phyloP scores from a whole-genome alignment of 2,113 vertebrate genomes.

The Myiozetetes cayanensis region DNA sequence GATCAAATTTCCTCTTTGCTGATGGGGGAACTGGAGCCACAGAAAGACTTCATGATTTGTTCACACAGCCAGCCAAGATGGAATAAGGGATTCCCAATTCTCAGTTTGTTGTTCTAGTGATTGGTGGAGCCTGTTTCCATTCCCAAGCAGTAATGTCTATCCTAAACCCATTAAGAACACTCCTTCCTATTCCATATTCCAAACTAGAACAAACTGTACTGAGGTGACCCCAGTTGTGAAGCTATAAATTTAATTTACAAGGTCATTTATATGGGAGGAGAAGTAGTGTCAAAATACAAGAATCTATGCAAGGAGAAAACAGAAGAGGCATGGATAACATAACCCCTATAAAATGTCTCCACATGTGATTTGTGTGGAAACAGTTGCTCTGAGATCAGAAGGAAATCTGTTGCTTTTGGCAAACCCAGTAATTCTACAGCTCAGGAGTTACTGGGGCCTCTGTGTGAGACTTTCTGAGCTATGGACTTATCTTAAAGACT shows the following conservation, averaged over 20 bases:
- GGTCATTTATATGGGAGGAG: conserved; percentile 54
- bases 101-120: conserved; percentile 33
- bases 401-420: conserved; percentile 60
- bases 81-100: conserved; percentile 49
- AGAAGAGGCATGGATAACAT: conserved; percentile 58
- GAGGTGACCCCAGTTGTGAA: conserved; percentile 32
- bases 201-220: conserved; percentile 50
- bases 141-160: conserved; percentile 6
- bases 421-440: conserved; percentile 12
- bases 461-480: conserved; percentile 38
- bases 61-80: not conserved
- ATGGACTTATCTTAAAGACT: conserved; percentile 34
- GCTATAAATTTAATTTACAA: conserved; percentile 58
- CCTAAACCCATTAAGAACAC: conserved; percentile 16
- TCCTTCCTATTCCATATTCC: conserved; percentile 33
- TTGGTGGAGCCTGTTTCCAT: conserved; percentile 32
- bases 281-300: conserved; percentile 53
- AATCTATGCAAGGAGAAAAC: conserved; percentile 49
- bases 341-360: conserved; percentile 50
- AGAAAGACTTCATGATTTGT: conserved; percentile 26
- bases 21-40: not conserved
- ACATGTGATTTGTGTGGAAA: conserved; percentile 59
- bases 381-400: conserved; percentile 55
- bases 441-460: conserved; percentile 33
- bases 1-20: conserved; percentile 29